phyloP scores from a whole-genome alignment of 92 coral and sea anemone genomes.

The Epizoanthus scotinus region DNA sequence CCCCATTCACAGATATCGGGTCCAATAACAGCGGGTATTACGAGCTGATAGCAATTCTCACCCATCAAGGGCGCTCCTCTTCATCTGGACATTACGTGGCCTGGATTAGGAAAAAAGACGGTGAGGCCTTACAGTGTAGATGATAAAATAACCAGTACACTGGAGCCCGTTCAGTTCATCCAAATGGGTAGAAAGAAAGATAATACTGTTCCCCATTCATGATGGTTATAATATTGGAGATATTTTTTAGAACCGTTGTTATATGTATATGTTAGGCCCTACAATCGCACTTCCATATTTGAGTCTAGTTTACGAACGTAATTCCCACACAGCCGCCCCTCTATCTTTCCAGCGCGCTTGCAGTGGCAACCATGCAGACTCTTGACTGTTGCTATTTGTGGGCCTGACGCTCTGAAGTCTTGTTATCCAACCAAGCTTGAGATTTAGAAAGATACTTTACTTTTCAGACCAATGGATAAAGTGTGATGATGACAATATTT shows the following conservation, averaged over 20 bases:
- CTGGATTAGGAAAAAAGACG: slow-evolving; percentile 86
- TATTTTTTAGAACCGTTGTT: neutral
- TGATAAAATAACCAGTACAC: neutral
- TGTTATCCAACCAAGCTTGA: neutral
- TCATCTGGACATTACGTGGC: slow-evolving; percentile 99
- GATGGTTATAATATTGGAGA: neutral
- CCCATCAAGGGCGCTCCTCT: slow-evolving; percentile 98
- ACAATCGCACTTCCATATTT: no score
- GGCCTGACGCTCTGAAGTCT: neutral
- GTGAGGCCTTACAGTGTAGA: no score
- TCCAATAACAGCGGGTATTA: slow-evolving; percentile 97
- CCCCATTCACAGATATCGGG: slow-evolving; percentile 60
- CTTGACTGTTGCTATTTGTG: no score
- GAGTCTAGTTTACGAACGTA: no score
- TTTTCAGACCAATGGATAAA: slow-evolving; percentile 89
- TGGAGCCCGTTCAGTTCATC: no score
- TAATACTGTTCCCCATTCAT: neutral
- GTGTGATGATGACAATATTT: slow-evolving; percentile 94
- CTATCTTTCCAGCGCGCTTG: no score
- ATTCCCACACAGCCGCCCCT: no score
- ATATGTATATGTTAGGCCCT: no score
- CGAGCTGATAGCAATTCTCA: slow-evolving; percentile 88
- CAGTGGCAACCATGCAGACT: no score
- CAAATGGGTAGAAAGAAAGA: neutral
- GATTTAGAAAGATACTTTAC: neutral